A percentile compares a stretch with the other conserved stretches of the same genome.
Conservation (phyloP, 2,113 vertebrate species). For the Phainopepla nitens region DNA sequence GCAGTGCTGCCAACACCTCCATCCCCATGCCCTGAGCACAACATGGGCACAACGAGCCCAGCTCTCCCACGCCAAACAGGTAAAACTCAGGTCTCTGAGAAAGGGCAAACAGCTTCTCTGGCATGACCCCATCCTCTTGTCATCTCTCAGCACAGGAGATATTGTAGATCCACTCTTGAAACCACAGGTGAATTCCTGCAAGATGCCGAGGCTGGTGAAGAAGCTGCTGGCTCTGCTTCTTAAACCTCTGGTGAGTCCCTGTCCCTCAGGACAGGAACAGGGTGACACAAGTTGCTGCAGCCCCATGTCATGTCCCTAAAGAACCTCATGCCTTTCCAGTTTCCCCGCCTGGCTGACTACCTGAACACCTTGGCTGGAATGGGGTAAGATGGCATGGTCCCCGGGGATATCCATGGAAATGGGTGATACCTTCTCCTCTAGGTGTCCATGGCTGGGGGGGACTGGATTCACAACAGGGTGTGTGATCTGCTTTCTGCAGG, state of each 20-base stretch:
- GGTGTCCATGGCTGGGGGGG: too few relatives aligned
- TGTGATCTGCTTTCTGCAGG: background rate
- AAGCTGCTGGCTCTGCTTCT: conserved; percentile 74
- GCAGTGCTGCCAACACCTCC: background rate
- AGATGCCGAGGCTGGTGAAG: conserved; percentile 72
- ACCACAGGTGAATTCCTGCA: conserved; percentile 17
- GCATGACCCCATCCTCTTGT: background rate
- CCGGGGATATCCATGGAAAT: background rate
- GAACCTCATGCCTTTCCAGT: conserved; percentile 28
- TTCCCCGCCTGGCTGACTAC: conserved; percentile 58
- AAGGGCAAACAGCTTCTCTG: background rate
- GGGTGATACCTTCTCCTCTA: background rate
- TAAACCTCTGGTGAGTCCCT: conserved; percentile 80
- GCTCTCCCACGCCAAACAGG: background rate
- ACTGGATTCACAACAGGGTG: background rate
- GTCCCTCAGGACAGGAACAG: background rate
- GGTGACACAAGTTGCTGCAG: background rate
- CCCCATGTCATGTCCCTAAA: background rate
- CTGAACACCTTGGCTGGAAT: conserved; percentile 14
- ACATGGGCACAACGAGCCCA: background rate
- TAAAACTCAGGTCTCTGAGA: background rate
- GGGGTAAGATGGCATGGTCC: background rate
- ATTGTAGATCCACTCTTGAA: conserved; percentile 74
- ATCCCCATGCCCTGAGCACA: fast-evolving
- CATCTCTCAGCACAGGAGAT: conserved; percentile 68